Conservation (phyloP, 2,113 vertebrate genomes). For the Phainopepla nitens region DNA sequence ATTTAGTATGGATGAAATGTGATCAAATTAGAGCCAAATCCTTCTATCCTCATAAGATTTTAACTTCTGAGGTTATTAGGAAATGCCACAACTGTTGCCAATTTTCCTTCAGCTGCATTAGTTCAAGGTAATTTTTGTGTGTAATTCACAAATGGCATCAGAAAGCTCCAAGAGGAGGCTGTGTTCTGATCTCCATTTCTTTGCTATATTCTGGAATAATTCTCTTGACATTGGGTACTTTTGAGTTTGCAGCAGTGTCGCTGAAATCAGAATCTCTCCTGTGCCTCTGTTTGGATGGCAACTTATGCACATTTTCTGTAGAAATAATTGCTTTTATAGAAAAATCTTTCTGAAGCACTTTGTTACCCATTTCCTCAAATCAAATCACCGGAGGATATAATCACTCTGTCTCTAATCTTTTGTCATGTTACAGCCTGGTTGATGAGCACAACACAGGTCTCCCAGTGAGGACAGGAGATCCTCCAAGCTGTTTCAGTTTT, state of each 20-base stretch:
- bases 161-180: background rate
- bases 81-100: background rate
- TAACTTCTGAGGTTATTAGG: background rate
- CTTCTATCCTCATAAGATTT: background rate
- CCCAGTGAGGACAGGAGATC: background rate
- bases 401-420: background rate
- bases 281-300: background rate
- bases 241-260: background rate
- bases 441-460: background rate
- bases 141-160: background rate
- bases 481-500: background rate
- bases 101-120: background rate
- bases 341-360: background rate
- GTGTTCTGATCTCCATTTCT: conserved; percentile 5
- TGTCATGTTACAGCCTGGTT: background rate
- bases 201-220: background rate
- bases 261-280: background rate
- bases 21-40: background rate
- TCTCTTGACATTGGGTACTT: background rate
- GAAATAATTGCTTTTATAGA: background rate
- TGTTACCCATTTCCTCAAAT: background rate
- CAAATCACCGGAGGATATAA: background rate
- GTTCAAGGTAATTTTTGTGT: background rate
- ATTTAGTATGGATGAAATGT: background rate
- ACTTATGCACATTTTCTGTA: background rate